Percentiles rank a stretch among this genome's conserved stretches.
Evolutionary conservation across 2,113 vertebrate species (phyloP).

Genomic region (Gavia stellata): DNA sequence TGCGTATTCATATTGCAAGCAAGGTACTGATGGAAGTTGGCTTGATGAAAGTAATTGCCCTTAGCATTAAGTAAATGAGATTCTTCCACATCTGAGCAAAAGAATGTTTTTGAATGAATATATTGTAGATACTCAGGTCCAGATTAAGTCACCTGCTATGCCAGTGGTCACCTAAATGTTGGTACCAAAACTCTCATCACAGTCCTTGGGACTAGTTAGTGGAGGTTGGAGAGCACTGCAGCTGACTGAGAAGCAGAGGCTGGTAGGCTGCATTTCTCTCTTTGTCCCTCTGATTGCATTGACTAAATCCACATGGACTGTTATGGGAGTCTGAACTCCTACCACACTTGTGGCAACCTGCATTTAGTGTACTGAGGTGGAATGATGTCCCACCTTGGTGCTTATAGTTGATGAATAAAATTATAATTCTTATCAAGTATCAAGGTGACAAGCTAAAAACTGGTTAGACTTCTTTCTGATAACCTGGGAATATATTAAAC

Average conservation of each 20-base stretch:
- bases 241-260: neutral
- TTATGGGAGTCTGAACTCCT: neutral
- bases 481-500: neutral
- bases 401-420: neutral
- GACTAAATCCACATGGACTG: neutral
- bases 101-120: neutral
- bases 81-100: neutral
- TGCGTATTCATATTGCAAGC: neutral
- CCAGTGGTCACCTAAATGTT: neutral
- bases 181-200: neutral
- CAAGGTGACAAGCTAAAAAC: neutral
- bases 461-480: neutral
- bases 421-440: no score
- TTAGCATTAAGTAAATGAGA: neutral
- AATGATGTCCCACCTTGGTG: neutral
- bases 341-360: neutral
- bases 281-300: neutral
- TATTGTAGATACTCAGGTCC: neutral
- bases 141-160: neutral
- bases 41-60: neutral
- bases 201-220: rapidly evolving
- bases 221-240: neutral
- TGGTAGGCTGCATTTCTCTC: neutral
- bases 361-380: neutral
- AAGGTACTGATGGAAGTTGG: neutral